Evolutionary conservation across 2,888 invertebrate genomes (phyloP), one percentile per base, ranked within the genome.

Genomic region (Nebria brevicollis): DNA sequence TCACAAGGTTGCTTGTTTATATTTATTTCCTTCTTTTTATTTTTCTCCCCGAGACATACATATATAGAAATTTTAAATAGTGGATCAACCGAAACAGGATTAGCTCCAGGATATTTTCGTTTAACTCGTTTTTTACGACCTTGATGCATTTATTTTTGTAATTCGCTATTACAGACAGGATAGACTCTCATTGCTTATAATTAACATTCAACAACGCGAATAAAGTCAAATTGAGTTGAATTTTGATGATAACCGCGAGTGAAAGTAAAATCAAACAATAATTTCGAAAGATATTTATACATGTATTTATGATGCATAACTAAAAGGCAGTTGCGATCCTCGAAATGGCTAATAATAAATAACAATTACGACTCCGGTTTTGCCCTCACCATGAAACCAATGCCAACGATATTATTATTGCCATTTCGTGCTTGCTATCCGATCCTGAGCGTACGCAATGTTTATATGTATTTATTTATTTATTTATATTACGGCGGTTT

Each of bases 371-470:
- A 68, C 54, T 41, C 42, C 75, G 75, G 11, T 26, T 68, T 66
- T 79, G 74, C 66, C 54, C 15, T 25, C 26, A 54, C 68, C 65
- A 25, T 54, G 42, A 4, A 73, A 41, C 54, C 73, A 73, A 73
- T 42, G 73, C 34, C 42, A 73, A 73, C 73, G 73, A 75, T 75
- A 64, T 79, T 79, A 75, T 79, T 75, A 79, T 70, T 77, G 72
- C 79, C 54, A 73, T 79, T 79, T 79, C 79, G 79, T 79, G 79
- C 68, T 68, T 66, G 75, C 68, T 79, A 79, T 79, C 79, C 79
- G 79, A 79, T 79, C 66, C 75, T 74, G 74, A 68, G 42, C 54
- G 25, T 11, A 54, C 54, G 74, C 79, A 79, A 79, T 68, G 79
- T 79, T 79, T 74, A 79, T 68, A 75, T 75, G 72, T 72, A 77